Evolutionary conservation across 1,140 invertebrate species (phyloP), one percentile per base, ranked within the genome.

Genomic region (Carposina sasakii): DNA sequence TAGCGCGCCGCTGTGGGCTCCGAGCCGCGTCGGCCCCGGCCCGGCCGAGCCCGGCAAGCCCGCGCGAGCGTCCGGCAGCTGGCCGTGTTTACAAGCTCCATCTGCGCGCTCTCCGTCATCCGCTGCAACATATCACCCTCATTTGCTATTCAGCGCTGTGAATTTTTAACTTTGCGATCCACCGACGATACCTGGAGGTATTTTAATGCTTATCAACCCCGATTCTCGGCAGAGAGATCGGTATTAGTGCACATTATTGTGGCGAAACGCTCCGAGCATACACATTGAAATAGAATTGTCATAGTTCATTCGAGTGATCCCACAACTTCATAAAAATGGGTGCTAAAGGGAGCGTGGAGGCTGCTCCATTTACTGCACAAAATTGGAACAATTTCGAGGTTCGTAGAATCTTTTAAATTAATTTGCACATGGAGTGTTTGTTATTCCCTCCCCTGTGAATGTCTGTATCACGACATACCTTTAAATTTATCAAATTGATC

Each of bases 321-420:
- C 71, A 76, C 70, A 63, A 71, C 60, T 70, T 65, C 63, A 68
- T 81, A 76, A 77, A 69, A 76, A 89, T 91, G 90, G 90, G 90
- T 86, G 90, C 89, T 74, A 91, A 91, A 87, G 89, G 90, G 73
- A 91, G 90, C 86, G 90, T 91, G 71, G 90, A 91, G 81, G 88
- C 88, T 71, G 89, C 89, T 77, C 91, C 91, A 88, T 88, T 90
- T 86, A 90, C 90, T 85, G 86, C 89, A 81, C 89, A 90, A 88
- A 89, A 89, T 86, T 91, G 90, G 90, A 90, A 89, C 82, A 89
- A 90, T 86, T 83, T 90, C 68, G 90, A 91, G 90, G 90, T 91
- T 88, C 85, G 88, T 87, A 86, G 59, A 68, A 74, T 65, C 68
- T 74, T n/a, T 83, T 69, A 64, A 69, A 72, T 70, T 81, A 70